Evolutionary conservation across 2,888 invertebrate species (phyloP).

Genomic region (Keiferia lycopersicella): DNA sequence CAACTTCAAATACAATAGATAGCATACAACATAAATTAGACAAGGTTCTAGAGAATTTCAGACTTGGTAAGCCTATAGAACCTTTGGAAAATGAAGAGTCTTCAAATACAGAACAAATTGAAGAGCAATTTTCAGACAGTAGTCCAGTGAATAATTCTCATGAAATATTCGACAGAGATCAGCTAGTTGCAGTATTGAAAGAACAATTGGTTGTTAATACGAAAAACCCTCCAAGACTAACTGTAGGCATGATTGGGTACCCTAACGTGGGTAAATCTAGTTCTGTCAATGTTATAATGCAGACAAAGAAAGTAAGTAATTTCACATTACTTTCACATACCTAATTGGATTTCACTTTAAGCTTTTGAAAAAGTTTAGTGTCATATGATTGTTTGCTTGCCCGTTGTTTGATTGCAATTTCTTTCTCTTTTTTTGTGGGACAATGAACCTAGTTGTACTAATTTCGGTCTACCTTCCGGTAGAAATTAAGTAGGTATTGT

Average conservation of each 20-base stretch:
- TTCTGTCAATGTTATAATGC: slow-evolving; percentile 96
- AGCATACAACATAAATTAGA: slow-evolving; percentile 78
- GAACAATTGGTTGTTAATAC: slow-evolving; percentile 67
- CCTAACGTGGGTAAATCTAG: slow-evolving; percentile 99
- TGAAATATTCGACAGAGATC: slow-evolving; percentile 84
- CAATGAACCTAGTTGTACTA: no score
- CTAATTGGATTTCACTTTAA: no score
- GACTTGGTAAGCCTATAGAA: slow-evolving; percentile 61
- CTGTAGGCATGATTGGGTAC: slow-evolving; percentile 98
- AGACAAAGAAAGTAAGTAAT: slow-evolving; percentile 86
- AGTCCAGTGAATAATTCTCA: slow-evolving; percentile 71
- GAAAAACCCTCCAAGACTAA: slow-evolving; percentile 82
- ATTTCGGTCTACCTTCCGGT: no score
- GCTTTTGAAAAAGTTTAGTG: no score
- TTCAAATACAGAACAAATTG: slow-evolving; percentile 22
- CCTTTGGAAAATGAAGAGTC: slow-evolving; percentile 39
- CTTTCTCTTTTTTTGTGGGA: no score
- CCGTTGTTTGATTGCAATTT: no score
- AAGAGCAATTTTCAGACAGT: slow-evolving; percentile 30
- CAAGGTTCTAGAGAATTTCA: slow-evolving; percentile 63
- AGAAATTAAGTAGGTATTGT: no score
- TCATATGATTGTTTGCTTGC: not conserved
- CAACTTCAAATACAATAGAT: slow-evolving; percentile 78
- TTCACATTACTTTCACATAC: not conserved
- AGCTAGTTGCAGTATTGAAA: slow-evolving; percentile 87